Evolutionary conservation across 2,113 vertebrate genomes (phyloP).

Genomic region (Halichoerus grypus): DNA sequence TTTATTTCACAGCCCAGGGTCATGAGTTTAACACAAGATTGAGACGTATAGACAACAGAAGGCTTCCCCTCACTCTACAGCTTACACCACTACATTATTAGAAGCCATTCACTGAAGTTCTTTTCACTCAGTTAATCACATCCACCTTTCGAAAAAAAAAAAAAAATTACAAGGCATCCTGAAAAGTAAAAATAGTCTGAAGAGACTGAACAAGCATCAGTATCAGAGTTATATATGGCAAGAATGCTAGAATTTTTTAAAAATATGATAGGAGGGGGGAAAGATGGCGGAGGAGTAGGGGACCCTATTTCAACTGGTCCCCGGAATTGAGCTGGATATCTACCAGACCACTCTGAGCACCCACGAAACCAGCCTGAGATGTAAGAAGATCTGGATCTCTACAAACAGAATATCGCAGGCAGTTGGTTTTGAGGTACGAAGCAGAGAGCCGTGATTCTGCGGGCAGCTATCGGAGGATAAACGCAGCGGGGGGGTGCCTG

Average conservation of each 20-base stretch:
- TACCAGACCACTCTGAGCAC: no score
- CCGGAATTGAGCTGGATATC: no score
- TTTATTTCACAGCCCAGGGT: background rate
- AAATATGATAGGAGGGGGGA: background rate
- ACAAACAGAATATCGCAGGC: no score
- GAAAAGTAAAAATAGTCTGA: background rate
- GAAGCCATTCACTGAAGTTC: background rate
- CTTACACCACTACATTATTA: background rate
- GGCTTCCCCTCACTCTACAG: background rate
- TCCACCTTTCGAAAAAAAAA: background rate
- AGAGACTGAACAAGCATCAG: background rate
- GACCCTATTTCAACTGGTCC: no score
- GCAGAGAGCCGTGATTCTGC: no score
- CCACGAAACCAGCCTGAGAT: no score
- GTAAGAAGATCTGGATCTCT: no score
- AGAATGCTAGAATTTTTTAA: background rate
- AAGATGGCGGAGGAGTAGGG: no score
- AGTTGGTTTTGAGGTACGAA: no score
- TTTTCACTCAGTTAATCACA: background rate
- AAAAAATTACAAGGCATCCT: background rate
- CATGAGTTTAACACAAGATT: background rate
- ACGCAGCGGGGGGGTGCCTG: no score
- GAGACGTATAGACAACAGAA: background rate
- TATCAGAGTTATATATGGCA: background rate
- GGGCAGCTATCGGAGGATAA: no score